Evolutionary conservation across 2,113 vertebrate genomes (phyloP), one percentile per base, ranked within the genome.

Genomic region (Mirza zaza): DNA sequence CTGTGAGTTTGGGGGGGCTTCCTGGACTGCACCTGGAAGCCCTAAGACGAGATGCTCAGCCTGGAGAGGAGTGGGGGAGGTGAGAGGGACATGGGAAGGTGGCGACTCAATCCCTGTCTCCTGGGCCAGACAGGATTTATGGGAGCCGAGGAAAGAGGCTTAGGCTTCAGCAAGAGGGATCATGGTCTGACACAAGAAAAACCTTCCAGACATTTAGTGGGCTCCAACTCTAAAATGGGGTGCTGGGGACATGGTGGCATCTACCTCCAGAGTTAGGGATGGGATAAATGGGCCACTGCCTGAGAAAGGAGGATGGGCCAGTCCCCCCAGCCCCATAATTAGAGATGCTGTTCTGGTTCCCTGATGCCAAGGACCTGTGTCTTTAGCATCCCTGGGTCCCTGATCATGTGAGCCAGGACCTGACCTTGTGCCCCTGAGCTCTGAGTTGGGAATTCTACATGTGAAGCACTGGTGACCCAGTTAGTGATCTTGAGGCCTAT

Each of bases 281-380:
- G 21, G 70, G 73, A 45, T 59, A 42, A n/a, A 85, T 3, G 10
- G 83, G 25, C 13, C 20, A 11, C 45, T 65, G 71, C 21, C n/a
- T 71, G 39, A 29, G 42, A 52, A 39, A 63, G 3, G 70, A 15
- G 25, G 7, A 2, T 4, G 20, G 77, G 50, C 61, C 42, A 39
- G 9, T n/a, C 67, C 48, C 20, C 7, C 73, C 15, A 57, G 79
- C 48, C 34, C 27, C 70, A 32, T 50, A 77, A 87, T 87, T 57
- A 89, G 52, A 90, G 63, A 81, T 90, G 81, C 84, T 96, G 71
- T 48, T 94, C 79, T 48, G 65, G 76, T 87, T 87, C 63, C 59
- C 57, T 61, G 68, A 90, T 2, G 1, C 52, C 52, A 63, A 71
- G 34, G 65, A 91, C 32, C 83, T 59, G 36, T 39, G 76, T 77